Conservation (phyloP, 2,888 invertebrate genomes). For the Mycogona germanica region DNA sequence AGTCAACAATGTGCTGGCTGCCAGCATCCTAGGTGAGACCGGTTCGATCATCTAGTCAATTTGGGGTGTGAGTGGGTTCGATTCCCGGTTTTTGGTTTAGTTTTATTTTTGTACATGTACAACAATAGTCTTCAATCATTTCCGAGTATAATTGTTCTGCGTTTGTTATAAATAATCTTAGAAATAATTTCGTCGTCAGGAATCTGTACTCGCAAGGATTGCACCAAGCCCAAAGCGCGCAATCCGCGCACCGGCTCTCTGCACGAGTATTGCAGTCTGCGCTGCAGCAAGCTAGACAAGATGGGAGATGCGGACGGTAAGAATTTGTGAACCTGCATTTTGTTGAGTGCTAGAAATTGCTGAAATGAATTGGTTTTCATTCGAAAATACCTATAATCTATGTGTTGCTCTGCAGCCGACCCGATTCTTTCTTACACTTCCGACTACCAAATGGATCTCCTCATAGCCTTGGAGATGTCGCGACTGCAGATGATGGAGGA, state of each 20-base stretch:
- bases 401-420: conserved; percentile 3
- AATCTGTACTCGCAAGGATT: conserved; percentile 36
- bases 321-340: not conserved
- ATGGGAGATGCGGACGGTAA: conserved; percentile 16
- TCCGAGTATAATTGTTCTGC: not conserved
- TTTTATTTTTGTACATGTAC: too few relatives aligned
- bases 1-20: conserved; percentile 32
- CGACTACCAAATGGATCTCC: conserved; percentile 48
- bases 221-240: conserved; percentile 36
- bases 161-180: too few relatives aligned
- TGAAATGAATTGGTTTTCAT: not conserved
- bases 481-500: conserved; percentile 52
- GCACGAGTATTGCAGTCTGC: conserved; percentile 45
- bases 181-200: conserved; percentile 3
- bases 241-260: conserved; percentile 40
- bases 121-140: not conserved
- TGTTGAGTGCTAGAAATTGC: not conserved
- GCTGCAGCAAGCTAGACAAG: conserved; percentile 33
- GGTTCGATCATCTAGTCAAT: too few relatives aligned
- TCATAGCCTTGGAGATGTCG: conserved; percentile 54
- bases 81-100: too few relatives aligned
- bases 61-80: too few relatives aligned
- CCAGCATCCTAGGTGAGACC: conserved; percentile 32
- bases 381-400: not conserved
- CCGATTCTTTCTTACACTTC: conserved; percentile 27